Conservation (phyloP, 2,797 vertebrate species). For the Myripristis jacobus region DNA sequence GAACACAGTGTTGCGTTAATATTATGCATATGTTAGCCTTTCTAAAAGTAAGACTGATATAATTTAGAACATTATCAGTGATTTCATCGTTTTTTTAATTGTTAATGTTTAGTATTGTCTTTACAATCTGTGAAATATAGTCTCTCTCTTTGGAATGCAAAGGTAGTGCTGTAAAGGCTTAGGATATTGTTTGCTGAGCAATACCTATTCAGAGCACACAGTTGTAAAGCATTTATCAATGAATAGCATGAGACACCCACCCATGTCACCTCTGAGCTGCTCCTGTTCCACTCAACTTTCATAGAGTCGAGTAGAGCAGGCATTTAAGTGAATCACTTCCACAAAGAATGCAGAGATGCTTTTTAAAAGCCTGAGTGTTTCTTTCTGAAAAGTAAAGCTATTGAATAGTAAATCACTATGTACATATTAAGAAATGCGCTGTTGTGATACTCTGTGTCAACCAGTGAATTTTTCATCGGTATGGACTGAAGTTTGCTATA, state of each 20-base stretch:
- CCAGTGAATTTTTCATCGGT: too few relatives aligned
- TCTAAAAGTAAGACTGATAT: too few relatives aligned
- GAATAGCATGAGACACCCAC: conserved; percentile 71
- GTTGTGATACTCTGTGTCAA: too few relatives aligned
- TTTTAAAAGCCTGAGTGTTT: not conserved
- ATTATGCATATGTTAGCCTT: too few relatives aligned
- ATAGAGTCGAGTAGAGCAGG: conserved; percentile 52
- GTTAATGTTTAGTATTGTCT: too few relatives aligned
- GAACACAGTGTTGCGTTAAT: too few relatives aligned
- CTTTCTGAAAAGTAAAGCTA: too few relatives aligned
- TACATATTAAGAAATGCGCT: too few relatives aligned
- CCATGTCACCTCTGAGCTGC: conserved; percentile 53
- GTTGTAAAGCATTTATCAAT: conserved; percentile 59
- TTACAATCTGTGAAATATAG: too few relatives aligned
- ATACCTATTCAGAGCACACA: conserved; percentile 60
- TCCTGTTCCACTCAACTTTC: conserved; percentile 61
- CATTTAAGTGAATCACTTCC: conserved; percentile 64
- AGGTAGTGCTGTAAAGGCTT: not conserved
- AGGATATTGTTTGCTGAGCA: not conserved
- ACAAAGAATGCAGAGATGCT: conserved; percentile 28
- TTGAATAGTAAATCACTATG: not conserved
- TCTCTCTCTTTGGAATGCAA: conserved; percentile 12
- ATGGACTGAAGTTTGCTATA: too few relatives aligned
- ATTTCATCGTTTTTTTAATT: too few relatives aligned
- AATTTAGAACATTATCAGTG: too few relatives aligned